Evolutionary conservation across 2,797 vertebrate genomes (phyloP).

Genomic region (Pseudomugil tenellus): DNA sequence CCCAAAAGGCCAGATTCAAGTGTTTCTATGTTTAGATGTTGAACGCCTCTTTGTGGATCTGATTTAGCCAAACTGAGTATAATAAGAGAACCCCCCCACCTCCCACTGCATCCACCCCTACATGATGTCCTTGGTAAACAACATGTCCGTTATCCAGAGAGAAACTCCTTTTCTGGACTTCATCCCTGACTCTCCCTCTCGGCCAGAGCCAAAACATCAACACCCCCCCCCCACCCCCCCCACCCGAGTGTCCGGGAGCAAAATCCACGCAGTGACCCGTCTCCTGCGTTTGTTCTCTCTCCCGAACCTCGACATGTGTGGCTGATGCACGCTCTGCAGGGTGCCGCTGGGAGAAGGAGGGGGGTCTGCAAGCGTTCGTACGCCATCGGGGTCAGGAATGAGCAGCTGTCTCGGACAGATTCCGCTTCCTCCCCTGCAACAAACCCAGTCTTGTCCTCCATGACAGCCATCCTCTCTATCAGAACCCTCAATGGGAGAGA

Average conservation of each 20-base stretch:
- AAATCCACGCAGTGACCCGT: constrained; percentile 45
- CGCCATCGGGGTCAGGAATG: constrained; percentile 53
- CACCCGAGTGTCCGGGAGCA: too few species aligned
- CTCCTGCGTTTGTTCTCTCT: constrained; percentile 37
- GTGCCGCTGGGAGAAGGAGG: neutral
- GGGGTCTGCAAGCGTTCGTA: constrained; percentile 25
- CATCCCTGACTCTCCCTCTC: constrained; percentile 35
- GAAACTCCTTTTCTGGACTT: constrained; percentile 18
- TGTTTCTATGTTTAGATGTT: too few species aligned
- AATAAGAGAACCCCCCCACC: neutral
- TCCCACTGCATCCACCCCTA: neutral
- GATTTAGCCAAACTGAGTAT: too few species aligned
- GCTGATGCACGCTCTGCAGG: constrained; percentile 42
- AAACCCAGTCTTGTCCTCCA: constrained; percentile 61
- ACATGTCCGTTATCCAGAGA: constrained; percentile 11
- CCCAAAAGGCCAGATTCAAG: neutral
- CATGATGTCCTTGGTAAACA: neutral
- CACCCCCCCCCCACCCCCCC: constrained; percentile 16
- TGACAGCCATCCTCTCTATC: constrained; percentile 36
- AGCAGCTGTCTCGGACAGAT: constrained; percentile 71
- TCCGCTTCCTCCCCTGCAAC: constrained; percentile 69
- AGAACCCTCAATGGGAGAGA: constrained; percentile 27
- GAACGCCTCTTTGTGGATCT: too few species aligned
- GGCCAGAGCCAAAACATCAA: constrained; percentile 36
- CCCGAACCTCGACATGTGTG: constrained; percentile 54